These are phyloP conservation scores for Hypsopygia costalis DNA, from an alignment of 2,888 invertebrate species.

Conservation along the genomic window DNA sequence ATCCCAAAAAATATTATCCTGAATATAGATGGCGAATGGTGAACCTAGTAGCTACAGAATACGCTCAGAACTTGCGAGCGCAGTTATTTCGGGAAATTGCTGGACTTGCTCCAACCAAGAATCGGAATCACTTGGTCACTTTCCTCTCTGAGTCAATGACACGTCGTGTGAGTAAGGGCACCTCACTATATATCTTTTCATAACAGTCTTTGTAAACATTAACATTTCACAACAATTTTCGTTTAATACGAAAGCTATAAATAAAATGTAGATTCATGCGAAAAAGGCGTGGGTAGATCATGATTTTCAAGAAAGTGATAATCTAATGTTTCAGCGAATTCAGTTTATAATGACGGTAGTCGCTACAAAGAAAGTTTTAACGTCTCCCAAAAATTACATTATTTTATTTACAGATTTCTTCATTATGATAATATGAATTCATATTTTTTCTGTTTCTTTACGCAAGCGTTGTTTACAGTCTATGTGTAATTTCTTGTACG, in stretches of 20 bases:
- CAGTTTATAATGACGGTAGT: not conserved
- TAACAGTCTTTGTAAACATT: not conserved
- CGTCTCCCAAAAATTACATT: no score
- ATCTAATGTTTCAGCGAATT: not conserved
- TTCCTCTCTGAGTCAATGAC: slow-evolving; percentile 72
- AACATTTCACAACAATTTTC: not conserved
- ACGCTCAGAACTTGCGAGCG: slow-evolving; percentile 1
- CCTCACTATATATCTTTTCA: not conserved
- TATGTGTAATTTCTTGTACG: no score
- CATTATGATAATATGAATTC: no score
- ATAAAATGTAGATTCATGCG: not conserved
- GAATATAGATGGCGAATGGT: no score
- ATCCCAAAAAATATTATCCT: no score
- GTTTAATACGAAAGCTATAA: not conserved
- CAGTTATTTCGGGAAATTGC: slow-evolving; percentile 70
- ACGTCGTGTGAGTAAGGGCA: slow-evolving; percentile 31
- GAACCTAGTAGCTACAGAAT: not conserved
- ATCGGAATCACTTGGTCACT: slow-evolving; percentile 67
- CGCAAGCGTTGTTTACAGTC: no score
- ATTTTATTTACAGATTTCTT: no score
- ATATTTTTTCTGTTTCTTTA: no score
- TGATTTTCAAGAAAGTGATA: not conserved
- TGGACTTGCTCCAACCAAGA: slow-evolving; percentile 73
- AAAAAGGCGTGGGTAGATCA: not conserved
- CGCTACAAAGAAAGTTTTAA: no score